Percentiles rank a stretch among this genome's conserved stretches.
Evolutionary conservation across 2,113 vertebrate genomes (phyloP).

Genomic region (Prunella fulvescens): DNA sequence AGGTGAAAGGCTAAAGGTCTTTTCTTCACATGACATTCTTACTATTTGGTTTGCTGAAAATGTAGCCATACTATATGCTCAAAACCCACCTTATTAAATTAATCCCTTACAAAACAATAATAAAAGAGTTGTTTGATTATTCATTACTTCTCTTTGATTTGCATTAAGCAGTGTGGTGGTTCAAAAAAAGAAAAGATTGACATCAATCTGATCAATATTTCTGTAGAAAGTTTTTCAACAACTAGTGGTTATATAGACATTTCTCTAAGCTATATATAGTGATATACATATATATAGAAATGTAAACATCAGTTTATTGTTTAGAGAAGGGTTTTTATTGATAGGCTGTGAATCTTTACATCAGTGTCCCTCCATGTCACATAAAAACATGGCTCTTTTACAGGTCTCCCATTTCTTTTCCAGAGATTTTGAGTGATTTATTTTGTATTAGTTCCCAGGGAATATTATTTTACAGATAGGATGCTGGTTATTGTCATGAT

Average conservation of each 20-base stretch:
- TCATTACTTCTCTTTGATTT: background rate
- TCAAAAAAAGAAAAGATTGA: background rate
- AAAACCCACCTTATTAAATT: background rate
- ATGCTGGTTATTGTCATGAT: background rate
- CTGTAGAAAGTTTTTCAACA: background rate
- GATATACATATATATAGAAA: background rate
- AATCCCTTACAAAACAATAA: background rate
- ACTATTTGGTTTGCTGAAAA: background rate
- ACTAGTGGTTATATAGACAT: background rate
- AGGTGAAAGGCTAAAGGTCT: background rate
- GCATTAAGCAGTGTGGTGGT: fast-evolving
- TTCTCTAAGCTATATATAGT: background rate
- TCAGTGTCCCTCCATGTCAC: background rate
- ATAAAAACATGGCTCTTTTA: background rate
- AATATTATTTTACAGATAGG: background rate
- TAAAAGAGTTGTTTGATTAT: background rate
- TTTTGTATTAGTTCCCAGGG: background rate
- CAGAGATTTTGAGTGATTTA: background rate
- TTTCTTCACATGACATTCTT: background rate
- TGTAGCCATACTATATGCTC: background rate
- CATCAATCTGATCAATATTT: background rate
- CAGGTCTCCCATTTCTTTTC: background rate
- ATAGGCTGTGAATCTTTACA: background rate
- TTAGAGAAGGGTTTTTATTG: background rate
- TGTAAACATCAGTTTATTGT: background rate